Evolutionary conservation across 2,797 vertebrate species (phyloP).

Genomic region (Serranus cabrilla): DNA sequence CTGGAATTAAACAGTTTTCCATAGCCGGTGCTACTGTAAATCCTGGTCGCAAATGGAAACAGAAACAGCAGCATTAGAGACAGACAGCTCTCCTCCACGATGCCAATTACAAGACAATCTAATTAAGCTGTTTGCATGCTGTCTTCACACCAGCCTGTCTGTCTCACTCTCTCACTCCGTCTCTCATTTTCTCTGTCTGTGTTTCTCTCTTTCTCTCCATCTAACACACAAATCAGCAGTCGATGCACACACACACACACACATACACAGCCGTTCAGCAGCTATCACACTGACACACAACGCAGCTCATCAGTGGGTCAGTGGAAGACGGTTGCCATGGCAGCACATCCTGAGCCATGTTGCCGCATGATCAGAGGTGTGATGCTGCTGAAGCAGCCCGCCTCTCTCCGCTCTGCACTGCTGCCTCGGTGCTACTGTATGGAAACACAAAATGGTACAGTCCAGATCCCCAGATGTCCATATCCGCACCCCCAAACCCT

Average conservation of each 20-base stretch:
- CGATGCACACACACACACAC: not conserved
- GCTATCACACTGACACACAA: slow-evolving; percentile 80
- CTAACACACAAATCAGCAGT: slow-evolving; percentile 33
- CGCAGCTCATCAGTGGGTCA: slow-evolving; percentile 80
- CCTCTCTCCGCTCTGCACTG: slow-evolving; percentile 58
- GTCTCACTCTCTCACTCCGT: not conserved
- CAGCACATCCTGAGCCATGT: slow-evolving; percentile 84
- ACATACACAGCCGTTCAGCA: slow-evolving; percentile 56
- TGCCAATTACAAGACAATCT: slow-evolving; percentile 43
- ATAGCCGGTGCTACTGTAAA: not conserved
- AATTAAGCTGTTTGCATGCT: slow-evolving; percentile 42
- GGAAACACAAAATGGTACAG: slow-evolving; percentile 25
- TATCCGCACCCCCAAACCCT: not conserved
- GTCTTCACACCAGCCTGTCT: slow-evolving; percentile 26
- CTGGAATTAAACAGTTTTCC: not conserved
- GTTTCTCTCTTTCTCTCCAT: not conserved
- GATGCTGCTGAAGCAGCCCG: slow-evolving; percentile 77
- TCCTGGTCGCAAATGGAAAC: slow-evolving; percentile 16
- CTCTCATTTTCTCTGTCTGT: not conserved
- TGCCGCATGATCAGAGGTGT: slow-evolving; percentile 83
- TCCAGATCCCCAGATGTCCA: slow-evolving; percentile 19
- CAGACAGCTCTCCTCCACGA: slow-evolving; percentile 35
- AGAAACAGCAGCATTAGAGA: slow-evolving; percentile 26
- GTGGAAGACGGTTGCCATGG: slow-evolving; percentile 87
- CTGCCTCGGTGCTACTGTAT: slow-evolving; percentile 47